Base-by-base conservation (phyloP, 2,888 invertebrate species). In the Marronus borbonicus region DNA sequence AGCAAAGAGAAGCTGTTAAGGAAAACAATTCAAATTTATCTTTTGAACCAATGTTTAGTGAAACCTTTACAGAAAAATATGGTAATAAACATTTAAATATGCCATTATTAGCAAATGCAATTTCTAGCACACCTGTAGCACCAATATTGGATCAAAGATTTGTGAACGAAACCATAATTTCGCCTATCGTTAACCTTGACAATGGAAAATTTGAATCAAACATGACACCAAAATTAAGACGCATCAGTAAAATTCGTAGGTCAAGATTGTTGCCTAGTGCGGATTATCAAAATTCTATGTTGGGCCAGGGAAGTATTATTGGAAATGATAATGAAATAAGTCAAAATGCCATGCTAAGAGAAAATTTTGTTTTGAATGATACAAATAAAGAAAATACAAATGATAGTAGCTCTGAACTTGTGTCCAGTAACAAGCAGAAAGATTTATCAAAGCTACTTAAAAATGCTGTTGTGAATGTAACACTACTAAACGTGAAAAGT, bases 111-210 rank as follows among this genome's bases (percentile, higher is more conserved):
- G 39, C 20, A 31, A 60, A 14, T 55, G 52, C 76, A 8, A 39
- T 76, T 5, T 76, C 66, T 14, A 76, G 76, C 44, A 76, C 76
- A 10, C 76, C 76, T 1, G 5, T 76, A n/a, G 17, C 5, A n/a
- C 28, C 28, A 0, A 20, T 24, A 24, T 7, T 24, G 10, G n/a
- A 3, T 5, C 14, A 66, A 58, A 24, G 14, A 20, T 17, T 66
- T n/a, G 39, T 60, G 10, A 44, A 66, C n/a, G 68, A 68, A 44
- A 60, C 68, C 0, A 68, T 68, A 66, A 68, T 76, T 68, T 76
- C 76, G 39, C 76, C 76, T 3, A 76, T 76, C 5, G 44, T 20
- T 5, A 55, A 66, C 3, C 10, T 64, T 24, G 14, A 50, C 10
- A 58, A 7, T 12, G 31, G 31, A 4, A 62, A 75, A 64, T 0